Evolutionary conservation across 37 sponge, comb jelly and placozoan genomes (phyloP), one percentile per base, ranked within the genome.

Genomic region (Dysidea cf. avara): DNA sequence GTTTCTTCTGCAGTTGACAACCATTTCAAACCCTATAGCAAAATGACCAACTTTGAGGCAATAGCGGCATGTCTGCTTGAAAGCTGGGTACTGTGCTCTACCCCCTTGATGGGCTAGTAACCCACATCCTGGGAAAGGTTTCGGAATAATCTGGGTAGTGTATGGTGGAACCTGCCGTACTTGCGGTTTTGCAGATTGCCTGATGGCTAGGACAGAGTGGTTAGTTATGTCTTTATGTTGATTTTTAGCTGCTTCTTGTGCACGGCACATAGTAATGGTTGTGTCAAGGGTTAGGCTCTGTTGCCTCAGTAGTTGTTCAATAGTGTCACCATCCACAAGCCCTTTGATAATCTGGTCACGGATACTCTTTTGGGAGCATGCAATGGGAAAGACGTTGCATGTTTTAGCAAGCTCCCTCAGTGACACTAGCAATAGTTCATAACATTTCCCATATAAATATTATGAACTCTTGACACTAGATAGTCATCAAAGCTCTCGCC

Each of bases 21-120:
- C 64, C 34, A 14, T 24, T 14, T 51, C 64, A 75, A 17, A 39
- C 62, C 20, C 53, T n/a, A n/a, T 47, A 13, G 33, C 61, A 60
- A 74, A 74, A 51, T 74, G 75, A 16, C 64, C 76, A 49, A 50
- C n/a, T n/a, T n/a, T n/a, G n/a, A n/a, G n/a, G n/a, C n/a, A n/a
- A n/a, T n/a, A n/a, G n/a, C n/a, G n/a, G 36, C 76, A 75, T 26
- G 76, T 63, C 34, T 14, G 34, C n/a, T 30, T 0, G 61, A 40
- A 37, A 6, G 74, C 60, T 18, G 74, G 61, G 61, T 61, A 73
- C 22, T 60, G 40, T 49, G 38, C 26, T 5, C 74, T 18, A 32
- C 64, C 64, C 0, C 74, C 74, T 38, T 35, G 61, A 49, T 73
- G 74, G 61, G 14, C 31, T 57, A 16, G 24, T 6, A 61, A 7